Conservation (phyloP, 2,888 invertebrate species). For the Zaprionus lineosus region DNA sequence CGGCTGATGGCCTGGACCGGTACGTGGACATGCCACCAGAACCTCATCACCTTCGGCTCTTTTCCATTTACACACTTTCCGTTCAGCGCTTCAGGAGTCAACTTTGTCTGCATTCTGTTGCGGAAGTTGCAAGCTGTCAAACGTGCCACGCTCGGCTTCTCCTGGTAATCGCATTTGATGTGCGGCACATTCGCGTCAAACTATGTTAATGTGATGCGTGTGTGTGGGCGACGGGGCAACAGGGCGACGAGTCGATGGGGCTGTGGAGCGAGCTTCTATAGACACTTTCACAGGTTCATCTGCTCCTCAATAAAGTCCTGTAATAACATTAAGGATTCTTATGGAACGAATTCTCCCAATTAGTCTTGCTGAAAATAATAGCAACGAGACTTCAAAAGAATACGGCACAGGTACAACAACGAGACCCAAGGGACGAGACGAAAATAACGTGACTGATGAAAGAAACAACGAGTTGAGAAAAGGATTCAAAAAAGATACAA, state of each 20-base stretch:
- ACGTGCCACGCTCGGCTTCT: slow-evolving; percentile 28
- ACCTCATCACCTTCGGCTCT: background rate
- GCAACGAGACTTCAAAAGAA: background rate
- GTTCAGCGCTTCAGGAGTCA: slow-evolving; percentile 16
- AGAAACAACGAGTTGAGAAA: slow-evolving; percentile 1
- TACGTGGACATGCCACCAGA: slow-evolving; percentile 38
- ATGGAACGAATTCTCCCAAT: too few relatives aligned
- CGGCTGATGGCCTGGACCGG: slow-evolving; percentile 44
- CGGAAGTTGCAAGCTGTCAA: slow-evolving; percentile 48
- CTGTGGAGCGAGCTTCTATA: too few relatives aligned
- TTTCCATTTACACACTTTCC: slow-evolving; percentile 22
- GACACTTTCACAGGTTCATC: background rate
- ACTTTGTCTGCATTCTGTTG: slow-evolving; percentile 50
- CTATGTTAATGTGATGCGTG: slow-evolving; percentile 24
- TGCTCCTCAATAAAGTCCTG: too few relatives aligned
- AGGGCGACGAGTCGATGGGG: too few relatives aligned
- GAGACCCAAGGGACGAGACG: background rate
- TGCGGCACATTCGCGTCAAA: slow-evolving; percentile 13
- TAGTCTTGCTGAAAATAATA: too few relatives aligned
- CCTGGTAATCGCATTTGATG: slow-evolving; percentile 41
- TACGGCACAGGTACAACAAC: background rate
- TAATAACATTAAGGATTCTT: too few relatives aligned
- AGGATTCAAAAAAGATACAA: too few relatives aligned
- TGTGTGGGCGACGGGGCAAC: background rate
- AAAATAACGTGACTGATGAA: background rate